Base-by-base conservation (phyloP, 2,113 vertebrate genomes). In the Coturnix japonica region DNA sequence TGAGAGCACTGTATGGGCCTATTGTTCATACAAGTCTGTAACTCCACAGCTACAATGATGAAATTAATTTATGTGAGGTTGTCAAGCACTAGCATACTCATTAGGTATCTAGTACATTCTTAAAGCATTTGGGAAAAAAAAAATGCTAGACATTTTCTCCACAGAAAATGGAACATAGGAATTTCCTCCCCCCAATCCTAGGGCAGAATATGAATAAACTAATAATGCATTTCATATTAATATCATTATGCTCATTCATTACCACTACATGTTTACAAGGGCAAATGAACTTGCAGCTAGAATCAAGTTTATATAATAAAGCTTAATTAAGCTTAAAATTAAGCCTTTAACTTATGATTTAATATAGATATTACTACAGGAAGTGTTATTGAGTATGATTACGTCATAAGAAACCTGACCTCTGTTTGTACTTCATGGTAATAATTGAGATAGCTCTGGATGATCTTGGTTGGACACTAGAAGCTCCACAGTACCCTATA, bases 331-430 rank as follows among this genome's bases (percentile, higher is more conserved):
- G 51, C 51, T 53, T 53, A 53, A 53, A 53, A 53, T 53, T 53
- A 53, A 53, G 3, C 9, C 63, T 33, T 63, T 78, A 67, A 56
- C 6, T 71, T 2, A 3, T 28, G 8, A 56, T 71, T 78, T 28
- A 74, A 51, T 3, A 80, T 0, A 0, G 26, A 19, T 3, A 4
- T 51, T 72, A 15, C 6, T 60, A 11, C 3, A 75, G 47, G 7
- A 31, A 47, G 18, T 35, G 15, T 1, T 75, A 60, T 51, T 33
- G 46, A 72, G 11, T 12, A 31, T 41, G 2, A 12, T 64, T 67
- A 30, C 17, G 57, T 77, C 11, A 20, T 70, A 73, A 44, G 9
- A 73, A 37, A 31, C 79, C 53, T 61, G 44, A 1, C 17, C 30
- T 49, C 9, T 67, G 5, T 60, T 60, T 64, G 9, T 37, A 3